phyloP scores from a whole-genome alignment of 92 coral and sea anemone species.

The Palythoa heliodiscus region DNA sequence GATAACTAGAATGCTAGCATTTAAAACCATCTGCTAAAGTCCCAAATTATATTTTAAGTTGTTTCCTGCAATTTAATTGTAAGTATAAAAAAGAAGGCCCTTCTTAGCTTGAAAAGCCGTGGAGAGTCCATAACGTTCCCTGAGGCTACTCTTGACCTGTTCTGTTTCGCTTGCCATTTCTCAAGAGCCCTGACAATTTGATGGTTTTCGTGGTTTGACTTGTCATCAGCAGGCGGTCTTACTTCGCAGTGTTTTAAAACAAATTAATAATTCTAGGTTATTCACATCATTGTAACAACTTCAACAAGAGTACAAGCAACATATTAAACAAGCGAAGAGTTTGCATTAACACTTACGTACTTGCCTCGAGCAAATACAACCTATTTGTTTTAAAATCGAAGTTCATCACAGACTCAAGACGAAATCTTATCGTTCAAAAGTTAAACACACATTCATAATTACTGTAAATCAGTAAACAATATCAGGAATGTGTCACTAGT shows the following conservation, averaged over 20 bases:
- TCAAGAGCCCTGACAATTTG: conserved; percentile 47
- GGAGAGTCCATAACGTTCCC: conserved; percentile 14
- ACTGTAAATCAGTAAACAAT: conserved; percentile 39
- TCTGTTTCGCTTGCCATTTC: conserved; percentile 35
- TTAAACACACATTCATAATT: conserved; percentile 37
- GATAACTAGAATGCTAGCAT: neutral
- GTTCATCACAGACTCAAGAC: conserved; percentile 22
- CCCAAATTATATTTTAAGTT: neutral
- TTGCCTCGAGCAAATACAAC: conserved; percentile 33
- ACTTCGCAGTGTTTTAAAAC: conserved; percentile 45
- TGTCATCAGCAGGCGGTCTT: conserved; percentile 46
- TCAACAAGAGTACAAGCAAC: conserved; percentile 27
- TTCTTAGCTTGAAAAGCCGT: conserved; percentile 7
- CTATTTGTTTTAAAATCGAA: conserved; percentile 31
- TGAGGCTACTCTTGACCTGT: conserved; percentile 39
- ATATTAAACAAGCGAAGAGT: conserved; percentile 26
- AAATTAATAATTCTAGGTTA: conserved; percentile 41
- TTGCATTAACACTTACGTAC: conserved; percentile 20
- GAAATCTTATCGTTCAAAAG: conserved; percentile 28
- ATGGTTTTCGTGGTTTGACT: conserved; percentile 44
- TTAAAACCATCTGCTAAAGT: neutral
- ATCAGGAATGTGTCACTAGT: neutral
- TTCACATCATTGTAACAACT: conserved; percentile 36
- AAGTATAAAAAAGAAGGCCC: conserved; percentile 5
- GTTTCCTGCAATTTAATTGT: conserved; percentile 34